These are phyloP conservation scores for Palythoa grandiflora DNA, from an alignment of 92 coral and sea anemone genomes.

Conservation along the genomic window DNA sequence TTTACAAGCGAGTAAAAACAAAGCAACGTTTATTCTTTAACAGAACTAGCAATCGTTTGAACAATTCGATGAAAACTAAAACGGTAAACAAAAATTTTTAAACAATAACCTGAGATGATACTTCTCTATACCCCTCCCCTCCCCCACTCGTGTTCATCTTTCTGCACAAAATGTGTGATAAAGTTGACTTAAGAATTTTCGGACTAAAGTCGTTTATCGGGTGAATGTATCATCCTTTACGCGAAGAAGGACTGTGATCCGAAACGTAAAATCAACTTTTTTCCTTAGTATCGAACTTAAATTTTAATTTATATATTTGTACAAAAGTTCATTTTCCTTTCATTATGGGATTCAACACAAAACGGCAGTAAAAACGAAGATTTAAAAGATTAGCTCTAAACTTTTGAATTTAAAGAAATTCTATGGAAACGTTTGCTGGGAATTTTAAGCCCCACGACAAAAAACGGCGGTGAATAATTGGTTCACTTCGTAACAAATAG, in stretches of 20 bases:
- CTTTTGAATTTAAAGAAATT: conserved; percentile 11
- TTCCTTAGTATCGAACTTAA: too few species aligned
- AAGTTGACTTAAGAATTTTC: too few species aligned
- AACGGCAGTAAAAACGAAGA: conserved; percentile 1
- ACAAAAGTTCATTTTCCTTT: not conserved
- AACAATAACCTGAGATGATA: conserved; percentile 4
- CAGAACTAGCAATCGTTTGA: not conserved
- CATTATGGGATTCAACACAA: not conserved
- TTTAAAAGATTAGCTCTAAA: conserved; percentile 12
- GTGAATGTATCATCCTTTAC: too few species aligned
- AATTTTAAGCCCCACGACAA: not conserved
- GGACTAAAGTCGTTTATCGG: too few species aligned
- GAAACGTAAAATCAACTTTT: too few species aligned
- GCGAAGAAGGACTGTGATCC: too few species aligned
- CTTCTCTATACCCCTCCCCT: not conserved
- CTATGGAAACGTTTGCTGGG: not conserved
- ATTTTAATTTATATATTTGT: not conserved
- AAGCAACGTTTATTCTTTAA: conserved; percentile 18
- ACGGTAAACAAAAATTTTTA: conserved; percentile 13
- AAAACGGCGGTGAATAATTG: conserved; percentile 27
- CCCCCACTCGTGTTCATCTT: not conserved
- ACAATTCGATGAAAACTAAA: conserved; percentile 22
- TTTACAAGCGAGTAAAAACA: conserved; percentile 29
- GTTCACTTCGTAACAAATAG: conserved; percentile 42
- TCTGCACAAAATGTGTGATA: not conserved